These are phyloP conservation scores for Anthoscopus minutus DNA, from an alignment of 2,113 vertebrate species.

Conservation along the genomic window DNA sequence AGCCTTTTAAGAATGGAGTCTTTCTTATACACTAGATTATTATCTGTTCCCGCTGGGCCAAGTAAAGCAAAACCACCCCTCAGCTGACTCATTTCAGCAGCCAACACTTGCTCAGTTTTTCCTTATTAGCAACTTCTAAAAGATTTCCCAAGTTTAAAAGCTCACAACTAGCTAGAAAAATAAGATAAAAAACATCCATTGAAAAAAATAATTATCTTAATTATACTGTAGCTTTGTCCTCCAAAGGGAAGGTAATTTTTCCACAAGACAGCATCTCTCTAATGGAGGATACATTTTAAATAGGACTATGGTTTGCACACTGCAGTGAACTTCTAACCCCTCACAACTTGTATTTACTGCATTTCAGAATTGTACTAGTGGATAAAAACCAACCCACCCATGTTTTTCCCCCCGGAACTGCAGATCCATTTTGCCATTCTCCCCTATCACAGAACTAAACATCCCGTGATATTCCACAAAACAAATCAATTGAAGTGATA, in stretches of 20 bases:
- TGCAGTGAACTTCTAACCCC: neutral
- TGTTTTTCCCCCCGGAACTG: neutral
- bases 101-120: neutral
- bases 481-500: neutral
- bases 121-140: neutral
- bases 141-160: neutral
- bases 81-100: neutral
- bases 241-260: neutral
- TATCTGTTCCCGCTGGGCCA: neutral
- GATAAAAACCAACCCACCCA: neutral
- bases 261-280: neutral
- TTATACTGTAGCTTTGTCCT: slow-evolving; percentile 7
- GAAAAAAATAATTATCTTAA: slow-evolving; percentile 23
- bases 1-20: neutral
- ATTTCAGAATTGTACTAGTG: neutral
- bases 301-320: neutral
- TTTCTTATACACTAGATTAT: neutral
- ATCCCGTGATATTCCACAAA: neutral
- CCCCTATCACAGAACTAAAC: neutral
- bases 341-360: neutral
- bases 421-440: neutral
- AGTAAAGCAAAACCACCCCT: neutral
- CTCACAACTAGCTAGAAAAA: neutral
- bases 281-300: neutral
- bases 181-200: neutral